Evolutionary conservation across 2,797 vertebrate genomes (phyloP).

Genomic region (Lophius americanus): DNA sequence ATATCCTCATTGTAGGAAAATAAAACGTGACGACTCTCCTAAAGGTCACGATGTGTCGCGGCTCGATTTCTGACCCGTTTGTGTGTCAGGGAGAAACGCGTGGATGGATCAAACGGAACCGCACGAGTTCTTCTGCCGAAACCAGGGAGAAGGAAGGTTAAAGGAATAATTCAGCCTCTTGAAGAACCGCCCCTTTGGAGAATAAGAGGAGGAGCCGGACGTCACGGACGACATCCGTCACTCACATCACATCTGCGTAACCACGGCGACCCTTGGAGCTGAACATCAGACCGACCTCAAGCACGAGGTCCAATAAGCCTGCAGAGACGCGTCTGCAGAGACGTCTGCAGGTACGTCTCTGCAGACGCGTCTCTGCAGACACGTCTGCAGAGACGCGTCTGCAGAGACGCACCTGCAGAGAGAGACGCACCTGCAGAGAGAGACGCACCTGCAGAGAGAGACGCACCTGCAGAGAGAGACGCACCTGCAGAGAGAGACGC

Average conservation of each 20-base stretch:
- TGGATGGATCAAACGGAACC: slow-evolving; percentile 17
- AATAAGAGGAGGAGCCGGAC: slow-evolving; percentile 13
- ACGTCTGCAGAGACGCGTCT: too few species aligned
- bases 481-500: too few species aligned
- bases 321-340: slow-evolving; percentile 14
- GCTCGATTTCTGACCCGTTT: slow-evolving; percentile 3
- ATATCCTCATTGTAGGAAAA: slow-evolving; percentile 62
- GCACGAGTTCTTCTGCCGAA: slow-evolving; percentile 8
- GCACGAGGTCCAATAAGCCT: slow-evolving; percentile 21
- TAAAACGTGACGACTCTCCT: slow-evolving; percentile 60
- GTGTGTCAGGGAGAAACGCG: slow-evolving; percentile 9
- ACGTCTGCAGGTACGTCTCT: too few species aligned
- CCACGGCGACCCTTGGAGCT: slow-evolving; percentile 42
- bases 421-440: too few species aligned
- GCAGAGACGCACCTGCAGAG: too few species aligned
- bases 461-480: too few species aligned
- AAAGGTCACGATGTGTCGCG: neutral
- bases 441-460: too few species aligned
- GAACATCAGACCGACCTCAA: slow-evolving; percentile 58
- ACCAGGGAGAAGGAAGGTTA: slow-evolving; percentile 7
- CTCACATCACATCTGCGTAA: slow-evolving; percentile 45
- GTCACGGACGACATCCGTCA: slow-evolving; percentile 54
- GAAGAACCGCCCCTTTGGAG: slow-evolving; percentile 4
- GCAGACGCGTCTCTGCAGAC: too few species aligned
- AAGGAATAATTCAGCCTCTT: slow-evolving; percentile 18